phyloP scores from a whole-genome alignment of 2,797 vertebrate genomes.

The Diplodus sargus region DNA sequence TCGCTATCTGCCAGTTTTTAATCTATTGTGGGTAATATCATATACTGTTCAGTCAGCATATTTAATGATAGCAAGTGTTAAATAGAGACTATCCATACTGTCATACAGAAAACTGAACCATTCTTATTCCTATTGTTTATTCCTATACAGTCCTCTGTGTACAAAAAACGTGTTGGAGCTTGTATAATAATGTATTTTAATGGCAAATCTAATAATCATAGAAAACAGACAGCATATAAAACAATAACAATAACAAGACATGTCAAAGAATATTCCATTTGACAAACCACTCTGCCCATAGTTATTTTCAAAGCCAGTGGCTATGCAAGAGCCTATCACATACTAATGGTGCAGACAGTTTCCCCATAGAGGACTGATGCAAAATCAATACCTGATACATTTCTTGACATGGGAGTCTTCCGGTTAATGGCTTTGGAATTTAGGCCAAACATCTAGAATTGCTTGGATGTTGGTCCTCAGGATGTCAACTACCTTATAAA shows the following conservation, averaged over 20 bases:
- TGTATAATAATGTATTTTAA: not conserved
- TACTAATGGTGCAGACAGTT: constrained; percentile 5
- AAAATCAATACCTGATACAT: constrained; percentile 15
- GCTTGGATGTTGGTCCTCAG: not conserved
- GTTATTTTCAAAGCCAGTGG: constrained; percentile 5
- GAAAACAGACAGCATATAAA: not conserved
- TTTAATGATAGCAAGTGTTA: not conserved
- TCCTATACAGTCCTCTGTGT: not conserved
- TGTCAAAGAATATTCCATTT: not conserved
- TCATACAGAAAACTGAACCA: not conserved
- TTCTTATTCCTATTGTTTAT: not conserved
- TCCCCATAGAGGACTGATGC: not conserved
- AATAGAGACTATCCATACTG: not conserved
- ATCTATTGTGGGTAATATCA: not conserved
- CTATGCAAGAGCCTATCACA: not conserved
- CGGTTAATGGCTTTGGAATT: not conserved
- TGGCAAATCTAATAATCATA: not conserved
- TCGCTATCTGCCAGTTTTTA: not conserved
- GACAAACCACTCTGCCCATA: not conserved
- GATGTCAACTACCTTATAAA: not conserved
- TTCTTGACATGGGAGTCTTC: not conserved
- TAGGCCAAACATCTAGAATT: not conserved
- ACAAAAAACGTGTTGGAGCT: not conserved
- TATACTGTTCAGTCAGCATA: not conserved
- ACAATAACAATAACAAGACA: not conserved